Conservation (phyloP, 2,113 vertebrate genomes). For the Callospermophilus lateralis region DNA sequence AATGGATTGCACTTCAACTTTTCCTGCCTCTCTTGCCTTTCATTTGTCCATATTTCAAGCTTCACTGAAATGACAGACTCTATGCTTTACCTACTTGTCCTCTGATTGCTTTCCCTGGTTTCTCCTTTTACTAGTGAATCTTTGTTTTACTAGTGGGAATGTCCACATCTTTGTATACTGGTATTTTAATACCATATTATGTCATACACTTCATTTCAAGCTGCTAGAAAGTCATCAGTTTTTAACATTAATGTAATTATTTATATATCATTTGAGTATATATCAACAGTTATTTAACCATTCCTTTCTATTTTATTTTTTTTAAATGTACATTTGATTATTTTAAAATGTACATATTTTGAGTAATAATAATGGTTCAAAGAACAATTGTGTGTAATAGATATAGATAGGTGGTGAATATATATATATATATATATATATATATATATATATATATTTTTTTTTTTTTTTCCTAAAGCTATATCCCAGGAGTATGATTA, state of each 20-base stretch:
- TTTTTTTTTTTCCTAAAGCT: background rate
- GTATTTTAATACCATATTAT: conserved; percentile 32
- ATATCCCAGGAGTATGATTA: conserved; percentile 17
- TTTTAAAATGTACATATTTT: conserved; percentile 56
- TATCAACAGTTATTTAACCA: conserved; percentile 20
- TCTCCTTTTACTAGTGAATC: conserved; percentile 29
- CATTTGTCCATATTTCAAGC: conserved; percentile 48
- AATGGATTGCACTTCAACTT: background rate
- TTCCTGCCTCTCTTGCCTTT: conserved; percentile 7
- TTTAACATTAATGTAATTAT: conserved; percentile 33
- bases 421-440: too few relatives aligned
- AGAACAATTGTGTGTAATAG: background rate
- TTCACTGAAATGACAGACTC: background rate
- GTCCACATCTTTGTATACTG: background rate
- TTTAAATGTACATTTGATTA: background rate
- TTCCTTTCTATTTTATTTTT: background rate
- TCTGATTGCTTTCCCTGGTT: conserved; percentile 16
- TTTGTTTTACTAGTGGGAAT: conserved; percentile 40
- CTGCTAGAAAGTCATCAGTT: conserved; percentile 10
- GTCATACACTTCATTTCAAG: background rate
- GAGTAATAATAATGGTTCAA: conserved; percentile 22
- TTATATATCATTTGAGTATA: background rate
- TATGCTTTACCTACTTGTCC: background rate
- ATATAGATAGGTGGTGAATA: background rate
- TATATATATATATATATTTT: background rate